Base-by-base conservation (phyloP, 2,888 invertebrate species). In the Lypha dubia region DNA sequence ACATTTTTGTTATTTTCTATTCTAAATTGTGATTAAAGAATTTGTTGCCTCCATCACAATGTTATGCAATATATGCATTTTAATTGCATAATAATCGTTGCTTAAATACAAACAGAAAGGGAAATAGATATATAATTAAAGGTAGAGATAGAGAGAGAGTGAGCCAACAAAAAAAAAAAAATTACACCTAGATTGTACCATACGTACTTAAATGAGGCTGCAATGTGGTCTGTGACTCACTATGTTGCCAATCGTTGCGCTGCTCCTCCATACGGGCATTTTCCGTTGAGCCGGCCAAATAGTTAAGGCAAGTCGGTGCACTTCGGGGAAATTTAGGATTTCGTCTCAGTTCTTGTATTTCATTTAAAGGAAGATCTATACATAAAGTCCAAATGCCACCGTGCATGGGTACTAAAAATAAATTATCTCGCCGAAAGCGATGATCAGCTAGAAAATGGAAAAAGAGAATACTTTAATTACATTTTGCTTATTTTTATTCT, bases 321-420 rank as follows among this genome's bases (percentile, higher is more conserved):
- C 90, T 89, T 32, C 91, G 89, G 6, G 92, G 92, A 82, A 92
- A 92, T 73, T 91, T 92, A 20, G 90, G 89, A 84, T 91, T 89
- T 44, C 90, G 89, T 13, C 90, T 90, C 67, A 91, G 75, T 88
- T 96, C 93, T 86, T 94, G 93, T 86, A 96, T 94, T 92, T 97
- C 96, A 89, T 96, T 95, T 87, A 95, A 95, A 94, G 95, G 95
- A 88, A 97, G 94, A 88, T 96, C 96, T 88, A 95, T 95, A 92
- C 96, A 98, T 91, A 96, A 94, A 24, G 96, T 97, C 98, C 96
- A 98, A 89, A 96, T 98, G 44, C 96, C 98, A n/a, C 96, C 97
- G 88, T 96, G 96, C 95, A 96, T 96, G 13, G 96, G 97, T 35
- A 97, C 96, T 79, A 97, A 92, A 92, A 97, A 96, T 44, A 95